phyloP scores from a whole-genome alignment of 2,113 vertebrate genomes.

The Platichthys flesus region DNA sequence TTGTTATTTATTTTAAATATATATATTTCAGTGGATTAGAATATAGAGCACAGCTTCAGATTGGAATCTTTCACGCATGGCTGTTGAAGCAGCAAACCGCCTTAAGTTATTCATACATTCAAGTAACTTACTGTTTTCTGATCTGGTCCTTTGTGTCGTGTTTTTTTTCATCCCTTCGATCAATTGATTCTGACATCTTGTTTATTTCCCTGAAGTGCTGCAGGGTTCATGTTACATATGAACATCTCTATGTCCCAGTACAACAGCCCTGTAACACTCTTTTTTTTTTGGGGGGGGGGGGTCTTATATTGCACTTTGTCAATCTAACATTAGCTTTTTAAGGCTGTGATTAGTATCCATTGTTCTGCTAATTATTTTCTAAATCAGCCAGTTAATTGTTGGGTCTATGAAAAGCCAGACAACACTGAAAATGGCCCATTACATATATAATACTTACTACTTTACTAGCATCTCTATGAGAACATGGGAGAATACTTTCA shows the following conservation, averaged over 20 bases:
- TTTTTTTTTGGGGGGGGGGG: no score
- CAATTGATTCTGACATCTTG: background rate
- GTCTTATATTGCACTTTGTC: no score
- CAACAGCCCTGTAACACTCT: background rate
- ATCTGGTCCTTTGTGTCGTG: background rate
- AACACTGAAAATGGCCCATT: background rate
- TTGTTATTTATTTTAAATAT: background rate
- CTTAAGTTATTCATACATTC: background rate
- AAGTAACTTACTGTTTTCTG: background rate
- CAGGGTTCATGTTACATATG: background rate
- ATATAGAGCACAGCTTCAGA: background rate
- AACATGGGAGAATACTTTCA: no score
- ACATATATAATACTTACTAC: background rate
- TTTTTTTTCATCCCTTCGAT: background rate
- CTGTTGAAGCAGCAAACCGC: background rate
- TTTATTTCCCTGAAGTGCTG: background rate
- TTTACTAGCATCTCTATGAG: background rate
- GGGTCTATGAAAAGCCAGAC: background rate
- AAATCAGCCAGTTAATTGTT: background rate
- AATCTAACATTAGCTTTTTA: no score
- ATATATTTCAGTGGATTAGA: slow-evolving; percentile 1
- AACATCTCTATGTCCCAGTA: slow-evolving; percentile 3
- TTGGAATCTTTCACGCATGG: background rate
- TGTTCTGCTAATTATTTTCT: background rate
- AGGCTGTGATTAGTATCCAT: background rate